Percentiles rank a stretch among this genome's conserved stretches.
Conservation (phyloP, 2,888 invertebrate species). For the Dendrolimus houi region DNA sequence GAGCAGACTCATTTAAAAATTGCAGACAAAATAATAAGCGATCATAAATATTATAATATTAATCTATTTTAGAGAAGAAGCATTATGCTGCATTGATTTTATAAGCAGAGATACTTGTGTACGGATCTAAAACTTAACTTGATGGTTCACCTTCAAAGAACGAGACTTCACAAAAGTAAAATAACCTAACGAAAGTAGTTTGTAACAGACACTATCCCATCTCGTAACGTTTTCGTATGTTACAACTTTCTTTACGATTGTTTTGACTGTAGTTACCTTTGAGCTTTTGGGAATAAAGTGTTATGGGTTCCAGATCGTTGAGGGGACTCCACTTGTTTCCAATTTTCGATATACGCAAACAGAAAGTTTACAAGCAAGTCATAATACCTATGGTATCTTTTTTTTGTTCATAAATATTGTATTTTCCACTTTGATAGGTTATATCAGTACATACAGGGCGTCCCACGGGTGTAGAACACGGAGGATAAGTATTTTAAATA, state of each 20-base stretch:
- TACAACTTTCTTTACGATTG: slow-evolving; percentile 31
- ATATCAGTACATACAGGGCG: too few relatives aligned
- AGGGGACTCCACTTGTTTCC: slow-evolving; percentile 4
- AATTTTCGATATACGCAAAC: neutral
- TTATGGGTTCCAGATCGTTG: slow-evolving; percentile 7
- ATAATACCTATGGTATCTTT: neutral
- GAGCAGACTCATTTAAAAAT: too few relatives aligned
- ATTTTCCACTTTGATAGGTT: too few relatives aligned
- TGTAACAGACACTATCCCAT: slow-evolving; percentile 34
- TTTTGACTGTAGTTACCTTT: slow-evolving; percentile 25
- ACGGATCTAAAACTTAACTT: slow-evolving; percentile 31
- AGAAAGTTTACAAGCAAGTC: neutral
- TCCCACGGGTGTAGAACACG: too few relatives aligned
- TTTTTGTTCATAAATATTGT: neutral
- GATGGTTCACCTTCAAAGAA: slow-evolving; percentile 32
- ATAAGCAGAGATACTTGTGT: slow-evolving; percentile 30
- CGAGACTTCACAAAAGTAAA: slow-evolving; percentile 39
- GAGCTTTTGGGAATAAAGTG: slow-evolving; percentile 10
- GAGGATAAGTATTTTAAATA: too few relatives aligned
- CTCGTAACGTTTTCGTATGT: slow-evolving; percentile 25
- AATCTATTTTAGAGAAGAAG: too few relatives aligned
- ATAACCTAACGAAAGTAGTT: slow-evolving; percentile 45
- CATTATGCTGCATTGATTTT: slow-evolving; percentile 41
- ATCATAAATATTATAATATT: too few relatives aligned
- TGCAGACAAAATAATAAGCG: too few relatives aligned